Conservation (phyloP, 2,113 vertebrate genomes). For the Pelecanus crispus region DNA sequence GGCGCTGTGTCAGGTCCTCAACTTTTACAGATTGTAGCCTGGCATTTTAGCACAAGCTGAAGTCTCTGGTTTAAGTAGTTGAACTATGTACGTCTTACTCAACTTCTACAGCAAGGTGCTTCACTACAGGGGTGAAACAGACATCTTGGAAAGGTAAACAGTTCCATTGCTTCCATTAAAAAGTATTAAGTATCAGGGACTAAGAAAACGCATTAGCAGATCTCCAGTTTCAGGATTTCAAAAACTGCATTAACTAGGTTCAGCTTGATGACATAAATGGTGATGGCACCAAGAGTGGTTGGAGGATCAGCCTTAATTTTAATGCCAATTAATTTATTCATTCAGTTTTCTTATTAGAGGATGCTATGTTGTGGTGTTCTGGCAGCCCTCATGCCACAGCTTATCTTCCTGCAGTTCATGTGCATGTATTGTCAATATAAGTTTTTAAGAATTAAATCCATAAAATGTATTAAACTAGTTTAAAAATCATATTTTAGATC, state of each 20-base stretch:
- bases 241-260: not conserved
- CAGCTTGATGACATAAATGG: not conserved
- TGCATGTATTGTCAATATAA: not conserved
- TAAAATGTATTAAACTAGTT: not conserved
- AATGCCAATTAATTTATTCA: not conserved
- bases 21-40: not conserved
- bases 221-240: not conserved
- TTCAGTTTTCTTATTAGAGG: not conserved
- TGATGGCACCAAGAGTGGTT: not conserved
- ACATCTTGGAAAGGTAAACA: fast-evolving
- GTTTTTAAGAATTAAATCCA: not conserved
- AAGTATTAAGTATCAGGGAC: not conserved
- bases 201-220: not conserved
- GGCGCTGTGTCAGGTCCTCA: not conserved
- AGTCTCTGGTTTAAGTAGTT: not conserved
- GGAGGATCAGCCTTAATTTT: not conserved
- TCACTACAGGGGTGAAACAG: not conserved
- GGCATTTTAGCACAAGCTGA: not conserved
- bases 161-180: not conserved
- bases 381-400: not conserved
- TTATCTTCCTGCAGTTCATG: not conserved
- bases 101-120: not conserved
- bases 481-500: not conserved
- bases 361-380: not conserved
- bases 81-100: not conserved